phyloP scores from a whole-genome alignment of 2,888 invertebrate genomes.

The Cabera pusaria region DNA sequence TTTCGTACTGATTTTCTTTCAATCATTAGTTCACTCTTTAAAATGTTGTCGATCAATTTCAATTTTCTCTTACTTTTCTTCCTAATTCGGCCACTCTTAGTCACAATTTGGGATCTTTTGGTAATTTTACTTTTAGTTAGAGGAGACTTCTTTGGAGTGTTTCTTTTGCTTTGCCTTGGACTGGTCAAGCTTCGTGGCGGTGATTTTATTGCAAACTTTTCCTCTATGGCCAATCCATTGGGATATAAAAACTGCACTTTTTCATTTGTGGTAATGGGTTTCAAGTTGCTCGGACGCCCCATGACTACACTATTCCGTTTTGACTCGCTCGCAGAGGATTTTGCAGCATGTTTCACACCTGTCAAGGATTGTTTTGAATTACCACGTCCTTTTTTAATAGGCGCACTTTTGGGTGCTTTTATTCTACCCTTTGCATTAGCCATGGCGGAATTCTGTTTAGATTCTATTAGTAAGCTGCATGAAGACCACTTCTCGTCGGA shows the following conservation, averaged over 20 bases:
- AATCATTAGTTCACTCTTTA: conserved; percentile 66
- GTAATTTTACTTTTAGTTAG: conserved; percentile 7
- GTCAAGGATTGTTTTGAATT: conserved; percentile 55
- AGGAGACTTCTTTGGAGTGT: conserved; percentile 6
- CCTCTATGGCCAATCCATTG: conserved; percentile 46
- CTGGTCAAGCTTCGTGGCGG: conserved; percentile 5
- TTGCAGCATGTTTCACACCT: conserved; percentile 45
- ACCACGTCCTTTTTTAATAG: conserved; percentile 46
- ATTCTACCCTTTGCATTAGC: conserved; percentile 70
- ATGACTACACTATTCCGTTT: conserved; percentile 35
- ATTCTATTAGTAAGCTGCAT: conserved; percentile 59
- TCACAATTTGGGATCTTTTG: conserved; percentile 31
- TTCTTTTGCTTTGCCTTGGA: conserved; percentile 15
- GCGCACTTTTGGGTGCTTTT: conserved; percentile 56
- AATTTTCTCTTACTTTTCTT: conserved; percentile 48
- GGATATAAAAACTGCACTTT: conserved; percentile 45
- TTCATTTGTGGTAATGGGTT: conserved; percentile 41
- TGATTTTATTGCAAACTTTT: conserved; percentile 31
- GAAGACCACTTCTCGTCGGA: conserved; percentile 38
- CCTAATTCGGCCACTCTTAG: conserved; percentile 47
- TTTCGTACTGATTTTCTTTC: conserved; percentile 32
- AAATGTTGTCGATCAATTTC: conserved; percentile 55
- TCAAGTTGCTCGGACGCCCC: conserved; percentile 40
- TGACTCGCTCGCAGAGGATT: conserved; percentile 33
- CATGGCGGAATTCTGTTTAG: conserved; percentile 50